Base-by-base conservation (phyloP, 2,797 vertebrate genomes). In the Acrossocheilus fasciatus region DNA sequence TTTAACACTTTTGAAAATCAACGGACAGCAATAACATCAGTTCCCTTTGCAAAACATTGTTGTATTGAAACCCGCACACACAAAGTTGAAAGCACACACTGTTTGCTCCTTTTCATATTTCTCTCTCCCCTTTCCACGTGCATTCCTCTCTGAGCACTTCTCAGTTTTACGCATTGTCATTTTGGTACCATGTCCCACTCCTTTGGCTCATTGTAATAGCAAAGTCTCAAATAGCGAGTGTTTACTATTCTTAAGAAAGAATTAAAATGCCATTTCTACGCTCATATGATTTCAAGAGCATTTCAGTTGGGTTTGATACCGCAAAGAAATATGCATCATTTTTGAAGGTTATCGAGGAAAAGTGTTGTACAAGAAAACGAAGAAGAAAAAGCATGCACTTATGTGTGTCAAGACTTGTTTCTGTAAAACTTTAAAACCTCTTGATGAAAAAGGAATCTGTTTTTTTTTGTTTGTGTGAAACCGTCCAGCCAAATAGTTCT, bases 31-130 rank as follows among this genome's bases (percentile, higher is more conserved):
- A 45, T 82, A 43, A 73, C 64, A 82, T 73, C 45, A 77, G 69
- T 34, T 83, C 50, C 62, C 34, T 85, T 78, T 10, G 15, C 73
- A n/a, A 68, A 84, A 84, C 43, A 5, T 17, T 23, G 50, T 54
- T 23, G 26, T 18, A 50, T 45, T 75, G 43, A 52, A 36, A 52
- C 43, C 20, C 6, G 12, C 82, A 50, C 26, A 45, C 4, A n/a
- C 26, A 70, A 74, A 86, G 73, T 64, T 66, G 81, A 86, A 88
- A 82, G 84, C 74, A 57, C 80, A 73, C 77, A 43, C 84, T 54
- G 68, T 88, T 86, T 59, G 26, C 57, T 76, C 78, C 75, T 59
- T 78, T 69, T 76, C 50, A 8, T 4, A n/a, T 73, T 72, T 34
- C 62, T 77, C 43, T 77, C 70, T 54, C 47, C 2, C 54, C 10